Percentiles rank a stretch among this genome's conserved stretches.
Conservation (phyloP, 2,113 vertebrate genomes). For the Xiphorhynchus elegans region DNA sequence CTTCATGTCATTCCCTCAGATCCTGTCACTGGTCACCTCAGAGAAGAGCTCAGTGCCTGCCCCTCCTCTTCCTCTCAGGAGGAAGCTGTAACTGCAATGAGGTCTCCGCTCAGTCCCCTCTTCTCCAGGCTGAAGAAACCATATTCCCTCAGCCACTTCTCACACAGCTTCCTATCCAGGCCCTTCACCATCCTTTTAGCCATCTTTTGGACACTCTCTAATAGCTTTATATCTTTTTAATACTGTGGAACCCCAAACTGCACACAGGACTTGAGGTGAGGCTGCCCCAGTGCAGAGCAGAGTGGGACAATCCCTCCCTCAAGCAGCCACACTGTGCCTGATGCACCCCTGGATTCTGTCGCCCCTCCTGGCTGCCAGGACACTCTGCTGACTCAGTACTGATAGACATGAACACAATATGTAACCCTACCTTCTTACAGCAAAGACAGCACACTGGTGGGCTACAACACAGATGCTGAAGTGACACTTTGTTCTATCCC, state of each 20-base stretch:
- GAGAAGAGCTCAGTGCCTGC: neutral
- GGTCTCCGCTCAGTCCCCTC: neutral
- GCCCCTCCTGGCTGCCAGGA: neutral
- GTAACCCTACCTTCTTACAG: neutral
- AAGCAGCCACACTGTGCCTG: rapidly evolving
- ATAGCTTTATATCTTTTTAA: neutral
- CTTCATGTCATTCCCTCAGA: neutral
- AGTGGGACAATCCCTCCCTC: rapidly evolving
- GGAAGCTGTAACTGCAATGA: neutral
- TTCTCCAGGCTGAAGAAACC: neutral
- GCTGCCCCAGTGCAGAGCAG: rapidly evolving
- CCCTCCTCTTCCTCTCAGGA: neutral
- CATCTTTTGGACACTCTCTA: neutral
- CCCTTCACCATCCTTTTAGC: rapidly evolving
- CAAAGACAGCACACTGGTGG: neutral
- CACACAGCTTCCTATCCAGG: neutral
- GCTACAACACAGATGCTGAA: neutral
- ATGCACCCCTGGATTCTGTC: too few species aligned
- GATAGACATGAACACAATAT: rapidly evolving
- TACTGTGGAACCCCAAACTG: neutral
- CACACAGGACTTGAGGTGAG: rapidly evolving
- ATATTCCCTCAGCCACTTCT: neutral
- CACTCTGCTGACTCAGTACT: neutral
- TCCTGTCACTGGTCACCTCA: neutral
- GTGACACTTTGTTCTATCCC: neutral